phyloP scores from a whole-genome alignment of 2,888 invertebrate species.

The Xylocampa areola region DNA sequence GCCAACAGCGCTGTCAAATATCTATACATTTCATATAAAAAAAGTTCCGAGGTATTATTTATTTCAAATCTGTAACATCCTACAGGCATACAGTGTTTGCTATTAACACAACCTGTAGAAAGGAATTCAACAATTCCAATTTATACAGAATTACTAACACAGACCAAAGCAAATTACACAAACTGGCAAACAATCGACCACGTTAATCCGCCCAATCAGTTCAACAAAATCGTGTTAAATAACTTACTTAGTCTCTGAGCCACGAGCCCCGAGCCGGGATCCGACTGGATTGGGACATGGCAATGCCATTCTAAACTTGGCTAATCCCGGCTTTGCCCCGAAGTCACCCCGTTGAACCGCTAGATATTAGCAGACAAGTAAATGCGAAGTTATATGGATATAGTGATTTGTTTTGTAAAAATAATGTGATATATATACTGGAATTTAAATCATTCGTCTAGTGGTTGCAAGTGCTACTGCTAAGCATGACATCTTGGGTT shows the following conservation, averaged over 20 bases:
- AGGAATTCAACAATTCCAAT: too few species aligned
- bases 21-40: too few species aligned
- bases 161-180: constrained; percentile 3
- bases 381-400: constrained; percentile 10
- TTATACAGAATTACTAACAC: not conserved
- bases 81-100: too few species aligned
- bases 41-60: too few species aligned
- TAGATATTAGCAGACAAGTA: constrained; percentile 42
- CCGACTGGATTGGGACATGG: constrained; percentile 52
- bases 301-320: constrained; percentile 62
- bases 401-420: constrained; percentile 4
- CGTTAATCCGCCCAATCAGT: constrained; percentile 55
- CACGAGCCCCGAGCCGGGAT: constrained; percentile 13
- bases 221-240: constrained; percentile 45
- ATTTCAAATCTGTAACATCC: too few species aligned
- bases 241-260: constrained; percentile 40
- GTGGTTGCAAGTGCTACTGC: too few species aligned
- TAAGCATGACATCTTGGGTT: too few species aligned
- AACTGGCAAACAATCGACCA: constrained; percentile 27
- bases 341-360: constrained; percentile 39
- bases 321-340: constrained; percentile 55
- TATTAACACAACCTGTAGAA: too few species aligned
- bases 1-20: too few species aligned
- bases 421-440: not conserved
- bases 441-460: too few species aligned